phyloP scores from a whole-genome alignment of 2,113 vertebrate genomes.

The Vombatus ursinus region DNA sequence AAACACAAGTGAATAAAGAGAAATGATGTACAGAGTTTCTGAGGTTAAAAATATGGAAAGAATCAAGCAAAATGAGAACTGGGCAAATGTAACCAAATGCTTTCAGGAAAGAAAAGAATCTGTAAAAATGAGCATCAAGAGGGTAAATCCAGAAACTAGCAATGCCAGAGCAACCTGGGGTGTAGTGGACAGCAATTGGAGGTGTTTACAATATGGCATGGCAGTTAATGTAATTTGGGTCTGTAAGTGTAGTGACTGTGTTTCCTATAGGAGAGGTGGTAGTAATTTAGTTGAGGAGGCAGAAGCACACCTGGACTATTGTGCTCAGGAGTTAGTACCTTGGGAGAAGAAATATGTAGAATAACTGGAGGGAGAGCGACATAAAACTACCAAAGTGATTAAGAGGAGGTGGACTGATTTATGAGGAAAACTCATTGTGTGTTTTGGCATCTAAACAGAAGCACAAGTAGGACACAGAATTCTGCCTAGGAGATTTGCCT shows the following conservation, averaged over 20 bases:
- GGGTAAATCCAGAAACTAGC: slow-evolving; percentile 12
- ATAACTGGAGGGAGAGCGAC: slow-evolving; percentile 47
- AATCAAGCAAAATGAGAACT: slow-evolving; percentile 61
- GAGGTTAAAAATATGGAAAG: slow-evolving; percentile 60
- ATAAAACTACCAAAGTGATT: slow-evolving; percentile 44
- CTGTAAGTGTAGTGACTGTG: slow-evolving; percentile 14
- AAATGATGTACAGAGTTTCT: slow-evolving; percentile 36
- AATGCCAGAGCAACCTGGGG: slow-evolving; percentile 22
- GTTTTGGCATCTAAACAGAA: neutral
- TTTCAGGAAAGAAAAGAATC: neutral
- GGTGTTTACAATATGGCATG: slow-evolving; percentile 37
- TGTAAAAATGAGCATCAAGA: neutral
- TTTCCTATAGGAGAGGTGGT: slow-evolving; percentile 1
- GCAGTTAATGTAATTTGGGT: slow-evolving; percentile 61
- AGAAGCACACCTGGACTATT: slow-evolving; percentile 63
- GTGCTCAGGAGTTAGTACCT: neutral
- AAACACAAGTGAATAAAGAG: slow-evolving; percentile 65
- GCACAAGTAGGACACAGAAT: neutral
- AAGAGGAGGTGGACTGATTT: neutral
- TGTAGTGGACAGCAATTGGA: slow-evolving; percentile 38
- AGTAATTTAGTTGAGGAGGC: slow-evolving; percentile 61
- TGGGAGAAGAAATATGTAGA: slow-evolving; percentile 20
- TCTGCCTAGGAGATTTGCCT: neutral
- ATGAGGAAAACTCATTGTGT: neutral
- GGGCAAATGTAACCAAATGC: slow-evolving; percentile 46